Conservation (phyloP, 2,888 invertebrate genomes). For the Melinopterus prodromus region DNA sequence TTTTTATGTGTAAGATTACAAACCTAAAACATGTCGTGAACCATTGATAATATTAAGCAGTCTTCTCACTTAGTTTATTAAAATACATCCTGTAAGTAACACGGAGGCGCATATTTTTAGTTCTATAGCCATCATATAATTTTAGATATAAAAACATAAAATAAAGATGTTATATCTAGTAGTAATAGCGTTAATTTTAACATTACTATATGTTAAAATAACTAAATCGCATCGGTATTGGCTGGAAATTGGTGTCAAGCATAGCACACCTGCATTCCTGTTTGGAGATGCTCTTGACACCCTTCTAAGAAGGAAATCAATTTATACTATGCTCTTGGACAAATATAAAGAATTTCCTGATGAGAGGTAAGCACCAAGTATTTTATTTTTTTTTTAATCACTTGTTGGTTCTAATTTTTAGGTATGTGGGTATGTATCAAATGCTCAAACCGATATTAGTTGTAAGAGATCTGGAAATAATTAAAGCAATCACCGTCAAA, state of each 20-base stretch:
- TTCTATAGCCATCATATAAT: neutral
- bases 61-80: no score
- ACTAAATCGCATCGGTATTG: slow-evolving; percentile 37
- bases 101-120: no score
- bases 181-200: slow-evolving; percentile 6
- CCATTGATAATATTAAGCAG: no score
- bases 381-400: neutral
- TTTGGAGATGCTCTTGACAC: slow-evolving; percentile 34
- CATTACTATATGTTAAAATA: slow-evolving; percentile 26
- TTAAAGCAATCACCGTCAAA: slow-evolving; percentile 55
- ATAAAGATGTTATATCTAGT: slow-evolving; percentile 8
- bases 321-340: slow-evolving; percentile 20
- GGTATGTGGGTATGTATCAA: slow-evolving; percentile 36
- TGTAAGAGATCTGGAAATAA: slow-evolving; percentile 49
- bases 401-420: slow-evolving; percentile 12
- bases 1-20: no score
- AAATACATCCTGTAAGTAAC: no score
- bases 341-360: slow-evolving; percentile 34
- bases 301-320: slow-evolving; percentile 30
- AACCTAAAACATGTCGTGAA: no score
- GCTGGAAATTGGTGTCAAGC: slow-evolving; percentile 37
- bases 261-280: slow-evolving; percentile 33
- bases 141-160: neutral
- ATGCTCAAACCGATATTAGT: slow-evolving; percentile 30
- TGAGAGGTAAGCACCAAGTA: slow-evolving; percentile 33